Conservation (phyloP, 2,888 invertebrate species). For the Agrochola circellaris region DNA sequence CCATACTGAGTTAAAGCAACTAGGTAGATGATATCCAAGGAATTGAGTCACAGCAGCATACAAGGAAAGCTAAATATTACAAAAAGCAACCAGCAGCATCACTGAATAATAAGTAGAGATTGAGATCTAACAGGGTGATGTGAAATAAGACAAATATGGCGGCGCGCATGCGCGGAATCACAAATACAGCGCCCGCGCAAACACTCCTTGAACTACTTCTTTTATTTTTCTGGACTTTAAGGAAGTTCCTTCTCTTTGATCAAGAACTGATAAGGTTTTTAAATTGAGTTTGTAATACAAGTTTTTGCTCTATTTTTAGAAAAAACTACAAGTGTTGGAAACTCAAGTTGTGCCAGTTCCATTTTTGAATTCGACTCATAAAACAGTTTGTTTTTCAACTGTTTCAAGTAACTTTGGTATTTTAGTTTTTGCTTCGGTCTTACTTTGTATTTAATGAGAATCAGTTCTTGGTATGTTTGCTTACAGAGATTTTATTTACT, state of each 20-base stretch:
- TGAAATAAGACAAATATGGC: constrained; percentile 89
- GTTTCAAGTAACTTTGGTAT: constrained; percentile 35
- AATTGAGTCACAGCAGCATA: constrained; percentile 71
- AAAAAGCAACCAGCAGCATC: constrained; percentile 77
- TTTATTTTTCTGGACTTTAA: constrained; percentile 66
- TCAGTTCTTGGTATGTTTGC: constrained; percentile 24
- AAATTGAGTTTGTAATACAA: constrained; percentile 47
- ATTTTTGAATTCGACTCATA: constrained; percentile 41
- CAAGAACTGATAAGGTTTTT: constrained; percentile 60
- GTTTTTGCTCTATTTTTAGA: constrained; percentile 45
- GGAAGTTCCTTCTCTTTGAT: constrained; percentile 64
- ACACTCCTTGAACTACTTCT: constrained; percentile 77
- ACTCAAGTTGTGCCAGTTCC: constrained; percentile 45
- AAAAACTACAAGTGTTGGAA: constrained; percentile 42
- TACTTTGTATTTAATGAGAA: constrained; percentile 48
- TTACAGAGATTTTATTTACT: constrained; percentile 43
- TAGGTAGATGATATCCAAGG: constrained; percentile 58
- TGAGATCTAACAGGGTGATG: constrained; percentile 87
- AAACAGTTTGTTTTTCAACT: constrained; percentile 44
- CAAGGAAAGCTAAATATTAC: constrained; percentile 74
- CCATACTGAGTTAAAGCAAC: constrained; percentile 52
- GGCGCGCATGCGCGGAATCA: constrained; percentile 82
- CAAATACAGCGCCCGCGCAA: constrained; percentile 79
- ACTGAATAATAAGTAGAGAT: constrained; percentile 86
- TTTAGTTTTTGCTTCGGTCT: constrained; percentile 48